Percentiles rank a stretch among this genome's conserved stretches.
These are phyloP conservation scores for Mirounga angustirostris DNA, from an alignment of 2,113 vertebrate species.

Conservation along the genomic window DNA sequence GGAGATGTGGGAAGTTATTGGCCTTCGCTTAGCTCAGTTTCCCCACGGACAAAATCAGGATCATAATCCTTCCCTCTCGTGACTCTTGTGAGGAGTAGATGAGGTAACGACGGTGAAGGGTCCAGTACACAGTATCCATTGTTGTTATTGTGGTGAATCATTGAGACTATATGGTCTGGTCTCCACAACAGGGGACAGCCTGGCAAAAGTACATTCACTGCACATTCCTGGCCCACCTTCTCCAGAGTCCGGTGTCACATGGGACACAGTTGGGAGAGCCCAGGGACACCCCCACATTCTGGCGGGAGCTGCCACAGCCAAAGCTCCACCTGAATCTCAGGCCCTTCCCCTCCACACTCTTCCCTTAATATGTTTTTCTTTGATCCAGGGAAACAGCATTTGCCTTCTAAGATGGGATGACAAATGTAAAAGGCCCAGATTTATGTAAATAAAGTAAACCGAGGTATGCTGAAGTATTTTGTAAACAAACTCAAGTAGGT, in stretches of 20 bases:
- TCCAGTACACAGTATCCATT: too few species aligned
- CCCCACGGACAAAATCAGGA: neutral
- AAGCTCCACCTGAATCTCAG: neutral
- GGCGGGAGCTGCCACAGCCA: neutral
- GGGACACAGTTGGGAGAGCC: neutral
- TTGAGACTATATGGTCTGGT: neutral
- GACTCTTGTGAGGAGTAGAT: neutral
- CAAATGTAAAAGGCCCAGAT: neutral
- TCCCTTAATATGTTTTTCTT: neutral
- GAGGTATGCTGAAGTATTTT: neutral
- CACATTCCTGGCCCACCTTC: neutral
- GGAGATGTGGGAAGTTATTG: neutral
- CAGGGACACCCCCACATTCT: neutral
- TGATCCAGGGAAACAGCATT: neutral
- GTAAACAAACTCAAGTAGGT: neutral
- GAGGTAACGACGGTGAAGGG: neutral
- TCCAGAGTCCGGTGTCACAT: neutral
- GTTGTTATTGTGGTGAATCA: neutral
- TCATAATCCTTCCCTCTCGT: neutral
- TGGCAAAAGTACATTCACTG: neutral
- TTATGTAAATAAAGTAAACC: neutral
- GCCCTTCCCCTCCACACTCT: neutral
- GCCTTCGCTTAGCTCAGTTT: neutral
- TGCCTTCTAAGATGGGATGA: neutral
- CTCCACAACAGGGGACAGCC: rapidly evolving